Evolutionary conservation across 2,797 vertebrate genomes (phyloP).

Genomic region (Antennarius maculatus): DNA sequence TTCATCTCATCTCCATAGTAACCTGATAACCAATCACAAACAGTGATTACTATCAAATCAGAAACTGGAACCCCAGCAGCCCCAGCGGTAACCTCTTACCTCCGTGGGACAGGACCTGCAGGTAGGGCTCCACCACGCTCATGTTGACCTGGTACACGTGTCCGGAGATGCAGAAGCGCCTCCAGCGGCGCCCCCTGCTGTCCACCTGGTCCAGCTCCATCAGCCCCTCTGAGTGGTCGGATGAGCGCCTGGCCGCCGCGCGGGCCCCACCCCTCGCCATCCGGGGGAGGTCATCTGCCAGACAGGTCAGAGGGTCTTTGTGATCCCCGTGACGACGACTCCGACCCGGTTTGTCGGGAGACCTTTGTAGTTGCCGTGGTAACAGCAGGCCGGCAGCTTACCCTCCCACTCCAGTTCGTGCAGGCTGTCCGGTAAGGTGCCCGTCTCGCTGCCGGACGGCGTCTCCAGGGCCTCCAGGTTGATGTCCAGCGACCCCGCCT

Average conservation of each 20-base stretch:
- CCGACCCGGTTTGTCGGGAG: too few relatives aligned
- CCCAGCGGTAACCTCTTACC: conserved; percentile 66
- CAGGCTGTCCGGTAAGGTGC: conserved; percentile 74
- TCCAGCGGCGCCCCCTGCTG: conserved; percentile 81
- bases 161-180: conserved; percentile 78
- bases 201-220: conserved; percentile 77
- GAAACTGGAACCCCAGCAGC: too few relatives aligned
- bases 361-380: too few relatives aligned
- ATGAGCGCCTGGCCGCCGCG: conserved; percentile 24
- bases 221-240: conserved; percentile 63
- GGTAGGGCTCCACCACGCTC: conserved; percentile 85
- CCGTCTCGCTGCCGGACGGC: conserved; percentile 84
- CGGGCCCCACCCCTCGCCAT: conserved; percentile 47
- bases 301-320: conserved; percentile 3
- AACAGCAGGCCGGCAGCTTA: too few relatives aligned
- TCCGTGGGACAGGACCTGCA: conserved; percentile 85
- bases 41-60: neutral
- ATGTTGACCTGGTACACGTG: conserved; percentile 82
- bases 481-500: conserved; percentile 78
- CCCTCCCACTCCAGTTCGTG: conserved; percentile 79
- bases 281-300: conserved; percentile 82
- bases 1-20: conserved; percentile 85
- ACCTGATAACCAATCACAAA: conserved; percentile 69
- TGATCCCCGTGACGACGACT: too few relatives aligned
- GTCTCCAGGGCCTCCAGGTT: conserved; percentile 87